phyloP scores from a whole-genome alignment of 2,113 vertebrate genomes.

The Diphyllodes magnificus region DNA sequence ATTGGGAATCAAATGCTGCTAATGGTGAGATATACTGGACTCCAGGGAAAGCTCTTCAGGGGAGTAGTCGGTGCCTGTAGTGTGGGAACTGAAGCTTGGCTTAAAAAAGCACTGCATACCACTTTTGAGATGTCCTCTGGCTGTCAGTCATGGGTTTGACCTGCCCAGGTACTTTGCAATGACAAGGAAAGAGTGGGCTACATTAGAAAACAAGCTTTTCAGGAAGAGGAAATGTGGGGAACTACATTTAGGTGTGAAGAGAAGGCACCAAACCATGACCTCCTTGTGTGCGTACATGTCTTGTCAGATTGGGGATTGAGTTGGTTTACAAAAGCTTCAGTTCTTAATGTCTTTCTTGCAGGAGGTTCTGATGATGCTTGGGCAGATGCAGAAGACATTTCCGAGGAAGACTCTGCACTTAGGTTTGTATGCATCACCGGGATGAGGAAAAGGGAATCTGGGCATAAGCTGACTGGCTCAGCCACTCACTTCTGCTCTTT shows the following conservation, averaged over 20 bases:
- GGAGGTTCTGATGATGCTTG: slow-evolving; percentile 89
- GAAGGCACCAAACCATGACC: not conserved
- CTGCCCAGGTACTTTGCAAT: not conserved
- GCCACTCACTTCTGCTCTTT: not conserved
- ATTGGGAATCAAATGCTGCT: not conserved
- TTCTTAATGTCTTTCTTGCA: slow-evolving; percentile 52
- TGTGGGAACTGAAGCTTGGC: not conserved
- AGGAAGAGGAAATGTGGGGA: not conserved
- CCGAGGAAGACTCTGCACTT: slow-evolving; percentile 83
- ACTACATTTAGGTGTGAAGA: not conserved
- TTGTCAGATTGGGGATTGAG: not conserved
- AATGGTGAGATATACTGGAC: not conserved
- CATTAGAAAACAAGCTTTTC: not conserved
- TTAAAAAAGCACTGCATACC: not conserved
- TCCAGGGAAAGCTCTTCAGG: not conserved
- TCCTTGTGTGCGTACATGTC: accelerated
- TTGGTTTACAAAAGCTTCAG: not conserved
- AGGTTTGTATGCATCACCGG: slow-evolving; percentile 73
- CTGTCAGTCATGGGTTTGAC: not conserved
- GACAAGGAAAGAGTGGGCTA: not conserved
- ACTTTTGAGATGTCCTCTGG: not conserved
- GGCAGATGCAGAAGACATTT: slow-evolving; percentile 85
- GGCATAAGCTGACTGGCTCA: not conserved
- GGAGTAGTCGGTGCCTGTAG: not conserved
- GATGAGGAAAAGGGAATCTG: not conserved